Evolutionary conservation across 2,888 invertebrate species (phyloP).

Genomic region (Apeira syringaria): DNA sequence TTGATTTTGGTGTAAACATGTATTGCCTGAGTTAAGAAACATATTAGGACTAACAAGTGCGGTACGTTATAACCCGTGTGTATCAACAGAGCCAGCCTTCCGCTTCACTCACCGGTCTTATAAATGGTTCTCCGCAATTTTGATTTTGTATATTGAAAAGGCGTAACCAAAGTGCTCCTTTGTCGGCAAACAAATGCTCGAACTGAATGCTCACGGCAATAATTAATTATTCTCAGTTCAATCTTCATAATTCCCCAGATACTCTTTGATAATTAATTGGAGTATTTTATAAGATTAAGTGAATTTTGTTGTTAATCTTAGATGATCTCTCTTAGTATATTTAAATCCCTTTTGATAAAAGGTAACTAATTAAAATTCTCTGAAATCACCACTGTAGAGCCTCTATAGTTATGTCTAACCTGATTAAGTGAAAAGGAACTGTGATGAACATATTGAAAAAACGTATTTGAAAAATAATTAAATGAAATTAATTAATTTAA

Average conservation of each 20-base stretch:
- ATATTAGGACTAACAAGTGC: no score
- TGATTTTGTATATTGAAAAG: slow-evolving; percentile 60
- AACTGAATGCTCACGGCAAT: slow-evolving; percentile 39
- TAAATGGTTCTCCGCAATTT: slow-evolving; percentile 51
- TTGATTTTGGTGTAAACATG: no score
- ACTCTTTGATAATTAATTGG: slow-evolving; percentile 20
- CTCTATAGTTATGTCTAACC: no score
- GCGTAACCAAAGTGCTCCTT: slow-evolving; percentile 35
- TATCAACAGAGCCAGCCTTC: slow-evolving; percentile 1
- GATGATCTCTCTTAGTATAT: no score
- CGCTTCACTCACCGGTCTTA: slow-evolving; percentile 25
- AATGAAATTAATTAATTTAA: no score
- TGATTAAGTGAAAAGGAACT: no score
- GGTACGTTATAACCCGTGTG: not conserved
- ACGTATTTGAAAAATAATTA: no score
- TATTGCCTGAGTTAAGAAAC: no score
- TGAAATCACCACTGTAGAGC: no score
- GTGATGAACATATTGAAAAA: no score
- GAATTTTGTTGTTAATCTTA: slow-evolving; percentile 4
- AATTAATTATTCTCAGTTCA: slow-evolving; percentile 49
- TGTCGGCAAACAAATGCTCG: slow-evolving; percentile 31
- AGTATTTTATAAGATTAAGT: slow-evolving; percentile 17
- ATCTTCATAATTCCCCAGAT: slow-evolving; percentile 9
- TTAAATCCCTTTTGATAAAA: no score
- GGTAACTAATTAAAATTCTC: no score